phyloP scores from a whole-genome alignment of 1,140 invertebrate genomes.

The Megathymus violae region DNA sequence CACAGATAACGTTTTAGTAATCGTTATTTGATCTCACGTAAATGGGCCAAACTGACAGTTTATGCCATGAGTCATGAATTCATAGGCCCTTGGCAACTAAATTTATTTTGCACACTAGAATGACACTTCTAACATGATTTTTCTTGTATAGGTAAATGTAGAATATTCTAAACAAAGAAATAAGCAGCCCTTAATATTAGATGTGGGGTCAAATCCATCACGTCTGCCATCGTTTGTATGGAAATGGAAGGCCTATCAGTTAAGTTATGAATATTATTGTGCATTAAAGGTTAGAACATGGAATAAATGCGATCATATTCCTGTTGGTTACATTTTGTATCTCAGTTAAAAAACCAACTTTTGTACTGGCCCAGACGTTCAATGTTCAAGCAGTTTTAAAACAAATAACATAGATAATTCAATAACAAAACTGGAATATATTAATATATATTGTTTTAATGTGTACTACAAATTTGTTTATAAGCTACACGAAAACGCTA shows the following conservation, averaged over 20 bases:
- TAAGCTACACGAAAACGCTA: constrained; percentile 14
- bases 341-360: no score
- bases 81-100: not conserved
- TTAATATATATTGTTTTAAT: constrained; percentile 4
- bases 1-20: not conserved
- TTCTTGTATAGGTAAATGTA: no score
- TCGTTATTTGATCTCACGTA: not conserved
- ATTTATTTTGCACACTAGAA: not conserved
- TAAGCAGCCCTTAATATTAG: not conserved
- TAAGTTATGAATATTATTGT: not conserved
- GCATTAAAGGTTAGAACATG: not conserved
- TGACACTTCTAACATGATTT: not conserved
- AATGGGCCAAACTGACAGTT: not conserved
- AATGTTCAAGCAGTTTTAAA: no score
- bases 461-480: constrained; percentile 15
- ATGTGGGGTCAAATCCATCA: not conserved
- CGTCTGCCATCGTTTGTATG: not conserved
- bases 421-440: no score
- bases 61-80: not conserved
- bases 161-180: not conserved
- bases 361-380: no score
- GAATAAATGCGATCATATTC: no score
- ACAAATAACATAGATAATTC: constrained; percentile 1
- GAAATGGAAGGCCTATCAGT: not conserved
- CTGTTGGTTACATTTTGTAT: no score